A percentile compares a stretch with the other conserved stretches of the same genome.
These are phyloP conservation scores for Naja naja DNA, from an alignment of 2,113 vertebrate species.

Conservation along the genomic window DNA sequence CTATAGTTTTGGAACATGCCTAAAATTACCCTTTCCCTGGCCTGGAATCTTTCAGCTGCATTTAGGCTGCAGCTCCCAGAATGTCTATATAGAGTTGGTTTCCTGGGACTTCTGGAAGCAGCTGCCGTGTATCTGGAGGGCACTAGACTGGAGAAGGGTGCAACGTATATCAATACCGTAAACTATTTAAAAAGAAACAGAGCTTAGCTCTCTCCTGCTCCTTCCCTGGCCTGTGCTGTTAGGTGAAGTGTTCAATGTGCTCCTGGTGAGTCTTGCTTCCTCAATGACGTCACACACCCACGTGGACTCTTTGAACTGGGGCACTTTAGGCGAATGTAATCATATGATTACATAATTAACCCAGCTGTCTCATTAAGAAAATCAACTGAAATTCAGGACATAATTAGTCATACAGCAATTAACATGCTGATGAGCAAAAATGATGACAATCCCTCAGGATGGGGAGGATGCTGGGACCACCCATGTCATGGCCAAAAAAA, in stretches of 20 bases:
- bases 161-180: background rate
- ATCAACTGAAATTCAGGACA: slow-evolving; percentile 90
- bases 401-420: slow-evolving; percentile 91
- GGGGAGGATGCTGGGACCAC: slow-evolving; percentile 72
- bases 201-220: slow-evolving; percentile 7
- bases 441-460: slow-evolving; percentile 80
- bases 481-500: slow-evolving; percentile 56
- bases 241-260: slow-evolving; percentile 32
- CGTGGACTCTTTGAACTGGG: slow-evolving; percentile 69
- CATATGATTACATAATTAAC: slow-evolving; percentile 93
- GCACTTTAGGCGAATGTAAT: slow-evolving; percentile 85
- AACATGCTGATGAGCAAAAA: slow-evolving; percentile 83
- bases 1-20: background rate
- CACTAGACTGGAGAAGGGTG: background rate
- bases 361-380: slow-evolving; percentile 93
- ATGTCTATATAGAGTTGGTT: background rate
- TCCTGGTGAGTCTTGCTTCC: slow-evolving; percentile 47
- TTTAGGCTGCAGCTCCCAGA: background rate
- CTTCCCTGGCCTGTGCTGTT: background rate
- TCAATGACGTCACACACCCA: slow-evolving; percentile 59
- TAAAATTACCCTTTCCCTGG: background rate
- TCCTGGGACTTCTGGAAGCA: background rate
- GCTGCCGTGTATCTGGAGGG: background rate
- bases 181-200: slow-evolving; percentile 20
- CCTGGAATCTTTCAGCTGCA: background rate